These are phyloP conservation scores for Eudasyphora cyanicolor DNA, from an alignment of 2,888 invertebrate genomes.

Conservation along the genomic window DNA sequence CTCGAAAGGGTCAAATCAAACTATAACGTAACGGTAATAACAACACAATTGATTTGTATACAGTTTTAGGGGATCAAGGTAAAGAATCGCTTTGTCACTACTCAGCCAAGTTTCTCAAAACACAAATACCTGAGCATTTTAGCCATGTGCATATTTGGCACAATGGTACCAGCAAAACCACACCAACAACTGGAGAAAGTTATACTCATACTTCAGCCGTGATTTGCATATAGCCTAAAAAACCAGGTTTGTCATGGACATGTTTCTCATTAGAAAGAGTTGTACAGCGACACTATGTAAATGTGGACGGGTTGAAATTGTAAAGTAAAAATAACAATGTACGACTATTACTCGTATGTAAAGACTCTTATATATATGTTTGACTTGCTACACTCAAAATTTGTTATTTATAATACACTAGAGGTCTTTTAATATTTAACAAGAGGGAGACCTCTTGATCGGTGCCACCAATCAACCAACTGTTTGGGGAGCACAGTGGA, in stretches of 20 bases:
- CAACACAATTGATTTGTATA: too few species aligned
- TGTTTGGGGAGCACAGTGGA: not conserved
- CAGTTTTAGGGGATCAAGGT: too few species aligned
- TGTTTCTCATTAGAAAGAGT: not conserved
- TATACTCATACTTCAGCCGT: not conserved
- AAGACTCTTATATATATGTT: too few species aligned
- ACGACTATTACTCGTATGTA: too few species aligned
- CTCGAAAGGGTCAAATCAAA: too few species aligned
- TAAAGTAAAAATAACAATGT: not conserved
- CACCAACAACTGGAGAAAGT: not conserved
- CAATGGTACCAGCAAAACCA: not conserved
- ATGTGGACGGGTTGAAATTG: not conserved
- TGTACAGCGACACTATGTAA: not conserved
- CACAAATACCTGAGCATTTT: not conserved
- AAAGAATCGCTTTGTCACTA: not conserved
- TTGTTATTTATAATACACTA: not conserved
- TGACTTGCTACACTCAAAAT: not conserved
- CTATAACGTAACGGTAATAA: too few species aligned
- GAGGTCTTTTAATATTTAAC: not conserved
- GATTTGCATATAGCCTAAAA: constrained; percentile 1
- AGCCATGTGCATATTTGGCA: not conserved
- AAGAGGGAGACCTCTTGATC: too few species aligned
- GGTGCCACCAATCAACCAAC: not conserved
- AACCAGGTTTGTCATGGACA: not conserved
- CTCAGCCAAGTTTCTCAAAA: not conserved